phyloP scores from a whole-genome alignment of 2,797 vertebrate species.

The Sciurus carolinensis region DNA sequence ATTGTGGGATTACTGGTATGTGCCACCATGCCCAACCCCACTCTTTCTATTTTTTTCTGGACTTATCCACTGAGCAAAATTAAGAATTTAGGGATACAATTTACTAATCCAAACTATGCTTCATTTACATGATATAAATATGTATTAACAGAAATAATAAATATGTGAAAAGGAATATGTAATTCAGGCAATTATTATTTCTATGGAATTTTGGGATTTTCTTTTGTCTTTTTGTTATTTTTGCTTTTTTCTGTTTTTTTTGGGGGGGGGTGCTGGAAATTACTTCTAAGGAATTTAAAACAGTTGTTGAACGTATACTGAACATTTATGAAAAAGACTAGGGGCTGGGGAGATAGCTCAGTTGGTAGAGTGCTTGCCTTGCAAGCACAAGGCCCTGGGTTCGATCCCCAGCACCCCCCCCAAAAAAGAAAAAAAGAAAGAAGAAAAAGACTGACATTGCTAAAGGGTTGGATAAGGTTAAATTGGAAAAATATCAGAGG shows the following conservation, averaged over 20 bases:
- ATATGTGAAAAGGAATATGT: background rate
- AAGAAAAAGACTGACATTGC: slow-evolving; percentile 4
- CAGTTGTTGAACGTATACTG: background rate
- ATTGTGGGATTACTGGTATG: too few relatives aligned
- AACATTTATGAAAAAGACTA: slow-evolving; percentile 11
- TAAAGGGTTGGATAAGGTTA: background rate
- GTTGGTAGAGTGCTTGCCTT: too few relatives aligned
- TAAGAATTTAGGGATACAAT: slow-evolving; percentile 22
- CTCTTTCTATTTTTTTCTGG: background rate
- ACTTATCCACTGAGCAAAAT: background rate
- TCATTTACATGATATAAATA: background rate
- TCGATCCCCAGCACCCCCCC: too few relatives aligned
- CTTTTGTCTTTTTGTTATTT: too few relatives aligned
- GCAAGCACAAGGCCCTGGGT: too few relatives aligned
- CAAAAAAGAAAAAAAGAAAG: too few relatives aligned
- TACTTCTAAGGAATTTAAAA: background rate
- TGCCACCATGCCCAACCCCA: background rate
- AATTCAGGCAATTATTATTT: background rate
- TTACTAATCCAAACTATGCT: background rate
- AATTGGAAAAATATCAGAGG: background rate
- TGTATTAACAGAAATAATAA: background rate
- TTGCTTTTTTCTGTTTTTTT: too few relatives aligned
- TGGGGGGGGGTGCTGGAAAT: too few relatives aligned
- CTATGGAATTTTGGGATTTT: background rate
- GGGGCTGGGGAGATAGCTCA: too few relatives aligned